Evolutionary conservation across 2,113 vertebrate species (phyloP), one percentile per base, ranked within the genome.

Genomic region (Atherinomorus stipes): DNA sequence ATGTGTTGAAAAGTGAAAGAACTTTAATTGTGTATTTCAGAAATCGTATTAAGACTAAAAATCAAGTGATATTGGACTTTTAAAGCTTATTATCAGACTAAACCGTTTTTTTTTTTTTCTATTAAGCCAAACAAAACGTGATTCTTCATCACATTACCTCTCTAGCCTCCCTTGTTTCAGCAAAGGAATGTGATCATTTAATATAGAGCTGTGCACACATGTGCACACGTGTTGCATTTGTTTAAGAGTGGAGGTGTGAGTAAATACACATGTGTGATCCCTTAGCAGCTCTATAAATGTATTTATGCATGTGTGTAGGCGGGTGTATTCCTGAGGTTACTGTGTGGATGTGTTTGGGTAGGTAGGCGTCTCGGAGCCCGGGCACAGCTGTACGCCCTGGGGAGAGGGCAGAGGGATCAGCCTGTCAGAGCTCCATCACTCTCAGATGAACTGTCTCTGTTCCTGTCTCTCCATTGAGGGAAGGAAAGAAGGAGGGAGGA

Each of bases 341-440:
- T 69, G 79, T 44, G 71, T 83, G 73, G 75, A 79, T 78, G 77
- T 81, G 83, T 83, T 68, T 12, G 50, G 62, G 74, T 69, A 68
- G 77, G 88, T 85, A 75, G 88, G 85, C 76, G 71, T 81, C 71
- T 15, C 44, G 25, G 80, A 74, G 78, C 71, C 52, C 1, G 19
- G 86, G 59, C 90, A 79, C 89, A 92, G 90, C 91, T 92, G 90
- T 65, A 82, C 28, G 38, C 84, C 88, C 89, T 23, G 79, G 59
- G 84, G 90, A 80, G 70, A 84, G 90, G 85, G 78, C 85, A 90
- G 72, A 62, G 73, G 73, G 86, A 85, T 90, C 88, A 83, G 85
- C 54, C 79, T 88, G 85, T 86, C 73, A 77, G 67, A 83, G 72
- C 76, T 75, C 80, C 78, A 85, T 83, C 86, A 81, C 72, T 79